These are phyloP conservation scores for Antechinus flavipes DNA, from an alignment of 2,113 vertebrate genomes.

Conservation along the genomic window DNA sequence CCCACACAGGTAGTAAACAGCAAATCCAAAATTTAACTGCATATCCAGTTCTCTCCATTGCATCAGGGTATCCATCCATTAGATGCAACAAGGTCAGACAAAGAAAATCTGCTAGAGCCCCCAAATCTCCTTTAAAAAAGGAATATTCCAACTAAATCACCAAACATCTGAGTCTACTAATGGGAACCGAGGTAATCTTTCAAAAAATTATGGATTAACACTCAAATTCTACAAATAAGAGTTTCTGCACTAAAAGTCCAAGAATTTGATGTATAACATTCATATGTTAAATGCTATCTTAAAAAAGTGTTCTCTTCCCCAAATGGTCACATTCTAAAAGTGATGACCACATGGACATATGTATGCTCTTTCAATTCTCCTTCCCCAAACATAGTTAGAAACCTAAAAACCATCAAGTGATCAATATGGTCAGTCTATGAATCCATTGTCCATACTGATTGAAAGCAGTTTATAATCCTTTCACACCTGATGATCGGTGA, in stretches of 20 bases:
- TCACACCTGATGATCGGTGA: background rate
- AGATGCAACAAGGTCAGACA: background rate
- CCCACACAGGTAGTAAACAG: background rate
- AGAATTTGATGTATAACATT: background rate
- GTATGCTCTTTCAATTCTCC: background rate
- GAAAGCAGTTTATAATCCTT: background rate
- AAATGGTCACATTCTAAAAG: background rate
- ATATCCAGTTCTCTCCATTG: background rate
- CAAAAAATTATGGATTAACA: background rate
- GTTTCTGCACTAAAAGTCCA: background rate
- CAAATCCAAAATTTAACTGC: background rate
- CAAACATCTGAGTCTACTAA: background rate
- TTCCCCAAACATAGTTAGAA: background rate
- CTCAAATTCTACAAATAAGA: background rate
- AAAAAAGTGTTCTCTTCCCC: background rate
- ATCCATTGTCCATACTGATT: no score
- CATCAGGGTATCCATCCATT: background rate
- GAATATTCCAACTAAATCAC: constrained; percentile 23
- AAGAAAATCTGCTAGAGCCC: constrained; percentile 31
- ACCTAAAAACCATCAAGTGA: background rate
- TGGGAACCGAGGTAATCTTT: background rate
- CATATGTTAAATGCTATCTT: background rate
- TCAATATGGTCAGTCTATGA: background rate
- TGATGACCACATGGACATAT: background rate
- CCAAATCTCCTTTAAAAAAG: constrained; percentile 7